Conservation (phyloP, 2,888 invertebrate genomes). For the Dolichomitus sp. region DNA sequence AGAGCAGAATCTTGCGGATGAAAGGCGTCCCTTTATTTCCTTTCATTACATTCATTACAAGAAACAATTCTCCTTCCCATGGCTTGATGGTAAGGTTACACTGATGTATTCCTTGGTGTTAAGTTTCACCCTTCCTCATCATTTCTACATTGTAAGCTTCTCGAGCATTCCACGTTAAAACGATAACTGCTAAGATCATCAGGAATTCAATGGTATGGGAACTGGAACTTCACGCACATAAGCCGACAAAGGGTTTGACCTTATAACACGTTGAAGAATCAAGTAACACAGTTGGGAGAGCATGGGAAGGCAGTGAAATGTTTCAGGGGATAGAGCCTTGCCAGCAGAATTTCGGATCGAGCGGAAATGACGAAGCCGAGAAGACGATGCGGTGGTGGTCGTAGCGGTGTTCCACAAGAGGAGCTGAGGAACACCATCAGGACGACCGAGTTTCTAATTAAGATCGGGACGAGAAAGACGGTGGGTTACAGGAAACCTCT, state of each 20-base stretch:
- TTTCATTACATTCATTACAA: conserved; percentile 81
- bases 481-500: conserved; percentile 13
- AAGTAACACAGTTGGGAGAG: not conserved
- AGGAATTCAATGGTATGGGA: conserved; percentile 29
- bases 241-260: not conserved
- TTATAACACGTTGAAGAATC: not conserved
- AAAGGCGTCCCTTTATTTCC: conserved; percentile 71
- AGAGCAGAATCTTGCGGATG: conserved; percentile 61
- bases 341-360: conserved; percentile 58
- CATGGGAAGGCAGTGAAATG: conserved; percentile 39
- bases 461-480: conserved; percentile 55
- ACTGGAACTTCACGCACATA: conserved; percentile 1
- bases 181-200: conserved; percentile 25
- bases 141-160: not conserved
- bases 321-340: conserved; percentile 44
- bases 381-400: conserved; percentile 48
- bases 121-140: not conserved
- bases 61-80: conserved; percentile 72
- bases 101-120: conserved; percentile 22
- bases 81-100: not conserved
- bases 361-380: conserved; percentile 35
- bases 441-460: conserved; percentile 67
- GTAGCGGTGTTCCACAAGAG: conserved; percentile 48
- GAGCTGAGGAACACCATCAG: conserved; percentile 37
- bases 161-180: not conserved